These are phyloP conservation scores for Anoncus sp. DNA, from an alignment of 2,888 invertebrate genomes.

Conservation along the genomic window DNA sequence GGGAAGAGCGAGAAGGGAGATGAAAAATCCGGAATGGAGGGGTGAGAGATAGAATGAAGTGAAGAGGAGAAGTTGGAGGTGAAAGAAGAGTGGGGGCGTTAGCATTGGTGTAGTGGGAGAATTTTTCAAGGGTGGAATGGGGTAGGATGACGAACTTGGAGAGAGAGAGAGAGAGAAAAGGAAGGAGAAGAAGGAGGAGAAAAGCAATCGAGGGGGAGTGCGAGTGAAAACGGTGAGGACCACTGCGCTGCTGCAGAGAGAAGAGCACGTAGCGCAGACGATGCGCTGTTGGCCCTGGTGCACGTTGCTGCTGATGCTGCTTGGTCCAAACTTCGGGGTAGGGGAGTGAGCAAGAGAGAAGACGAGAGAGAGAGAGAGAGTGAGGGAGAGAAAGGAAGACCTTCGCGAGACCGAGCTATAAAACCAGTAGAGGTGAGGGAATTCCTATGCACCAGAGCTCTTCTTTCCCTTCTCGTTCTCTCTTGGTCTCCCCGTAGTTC, in stretches of 20 bases:
- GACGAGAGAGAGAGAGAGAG: neutral
- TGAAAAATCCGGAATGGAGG: conserved; percentile 54
- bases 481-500: conserved; percentile 45
- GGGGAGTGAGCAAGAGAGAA: conserved; percentile 59
- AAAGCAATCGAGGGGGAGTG: conserved; percentile 51
- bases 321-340: conserved; percentile 51
- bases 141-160: conserved; percentile 44
- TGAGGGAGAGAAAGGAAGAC: conserved; percentile 37
- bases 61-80: conserved; percentile 51
- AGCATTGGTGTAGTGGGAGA: conserved; percentile 20
- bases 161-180: too few species aligned
- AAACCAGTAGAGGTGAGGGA: conserved; percentile 70
- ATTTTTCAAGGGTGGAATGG: conserved; percentile 51
- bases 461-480: conserved; percentile 28
- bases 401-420: conserved; percentile 58
- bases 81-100: conserved; percentile 41
- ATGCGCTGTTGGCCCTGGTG: conserved; percentile 70
- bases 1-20: conserved; percentile 35
- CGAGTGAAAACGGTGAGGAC: conserved; percentile 37
- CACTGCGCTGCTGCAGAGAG: conserved; percentile 32
- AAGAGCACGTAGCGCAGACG: conserved; percentile 65
- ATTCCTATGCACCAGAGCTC: conserved; percentile 75
- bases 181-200: conserved; percentile 36
- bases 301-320: conserved; percentile 57
- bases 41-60: conserved; percentile 47